Base-by-base conservation (phyloP, 1,140 invertebrate species). In the Dreissena polymorpha region DNA sequence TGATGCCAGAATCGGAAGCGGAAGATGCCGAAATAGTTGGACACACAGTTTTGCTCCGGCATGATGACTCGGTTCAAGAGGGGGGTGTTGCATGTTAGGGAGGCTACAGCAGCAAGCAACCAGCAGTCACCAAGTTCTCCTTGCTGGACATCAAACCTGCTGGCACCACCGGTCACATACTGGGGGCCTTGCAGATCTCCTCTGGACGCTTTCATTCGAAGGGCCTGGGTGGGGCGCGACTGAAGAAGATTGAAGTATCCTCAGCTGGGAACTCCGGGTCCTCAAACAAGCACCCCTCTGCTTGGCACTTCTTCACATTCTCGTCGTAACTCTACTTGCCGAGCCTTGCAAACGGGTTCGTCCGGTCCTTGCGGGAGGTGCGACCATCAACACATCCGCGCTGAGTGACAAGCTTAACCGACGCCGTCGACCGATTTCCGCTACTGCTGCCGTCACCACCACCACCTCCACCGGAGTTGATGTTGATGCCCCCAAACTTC, bases 61-160 rank as follows among this genome's bases (percentile, higher is more conserved):
- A 98, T 97, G 49, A 99, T 98, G 73, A 99, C 97, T 94, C 97
- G 96, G 92, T 97, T 96, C 93, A 99, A 99, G 68, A 99, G 94
- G 67, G 98, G 95, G 65, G 95, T 94, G 91, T 98, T 96, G 85
- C 99, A 94, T 0, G 98, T 99, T 39, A 99, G 94, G 93, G 98
- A 99, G 7, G 98, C 98, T 0, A 98, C 96, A 50, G 98, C 98
- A 39, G 98, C 98, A 85, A 99, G 93, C 0, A 99, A 94, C 98
- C 98, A 99, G 91, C 98, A 99, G 92, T 99, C 98, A 95, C 95
- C 98, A 0, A 99, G 93, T 94, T 99, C 97, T 83, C 98, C 98
- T 93, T 99, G 98, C 86, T 98, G 97, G 0, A 99, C 97, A 94
- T 99, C 98, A 94, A 99, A 99, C 86, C 98, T 94, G 18, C 97